phyloP scores from a whole-genome alignment of 2,888 invertebrate genomes.

The Alitta virens region DNA sequence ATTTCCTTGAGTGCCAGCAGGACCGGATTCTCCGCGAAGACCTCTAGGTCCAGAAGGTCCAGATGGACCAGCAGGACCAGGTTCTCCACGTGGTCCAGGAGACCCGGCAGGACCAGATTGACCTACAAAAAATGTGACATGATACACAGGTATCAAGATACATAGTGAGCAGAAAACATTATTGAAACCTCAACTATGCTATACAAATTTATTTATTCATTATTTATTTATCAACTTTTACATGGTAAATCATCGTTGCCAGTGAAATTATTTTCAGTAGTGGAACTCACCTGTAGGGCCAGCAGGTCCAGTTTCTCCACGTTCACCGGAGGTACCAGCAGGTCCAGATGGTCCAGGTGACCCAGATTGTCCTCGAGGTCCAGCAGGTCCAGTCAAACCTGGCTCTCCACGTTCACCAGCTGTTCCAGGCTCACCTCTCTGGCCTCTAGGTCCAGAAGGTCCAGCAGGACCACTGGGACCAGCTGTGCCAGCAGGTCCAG shows the following conservation, averaged over 20 bases:
- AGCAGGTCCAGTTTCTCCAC: constrained; percentile 13
- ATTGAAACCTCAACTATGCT: no score
- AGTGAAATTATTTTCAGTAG: no score
- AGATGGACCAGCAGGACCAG: constrained; percentile 17
- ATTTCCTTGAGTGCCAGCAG: constrained; percentile 9
- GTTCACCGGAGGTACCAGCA: constrained; percentile 12
- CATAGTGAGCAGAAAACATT: no score
- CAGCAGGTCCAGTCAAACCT: constrained; percentile 29
- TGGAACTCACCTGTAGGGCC: constrained; percentile 6
- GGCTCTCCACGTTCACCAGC: constrained; percentile 8
- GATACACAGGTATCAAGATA: no score
- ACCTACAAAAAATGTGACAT: constrained; percentile 19
- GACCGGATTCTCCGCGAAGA: constrained; percentile 1
- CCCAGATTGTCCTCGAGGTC: constrained; percentile 20
- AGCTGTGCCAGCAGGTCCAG: not conserved
- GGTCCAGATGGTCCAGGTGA: constrained; percentile 9
- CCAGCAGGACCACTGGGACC: constrained; percentile 18
- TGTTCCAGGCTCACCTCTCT: constrained; percentile 63
- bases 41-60: constrained; percentile 16
- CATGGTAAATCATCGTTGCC: no score
- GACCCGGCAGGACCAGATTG: constrained; percentile 53
- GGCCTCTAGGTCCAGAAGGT: constrained; percentile 34
- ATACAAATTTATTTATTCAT: no score
- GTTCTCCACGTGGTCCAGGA: constrained; percentile 19
- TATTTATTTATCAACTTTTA: no score